Base-by-base conservation (phyloP, 2,113 vertebrate species). In the Laticauda colubrina region DNA sequence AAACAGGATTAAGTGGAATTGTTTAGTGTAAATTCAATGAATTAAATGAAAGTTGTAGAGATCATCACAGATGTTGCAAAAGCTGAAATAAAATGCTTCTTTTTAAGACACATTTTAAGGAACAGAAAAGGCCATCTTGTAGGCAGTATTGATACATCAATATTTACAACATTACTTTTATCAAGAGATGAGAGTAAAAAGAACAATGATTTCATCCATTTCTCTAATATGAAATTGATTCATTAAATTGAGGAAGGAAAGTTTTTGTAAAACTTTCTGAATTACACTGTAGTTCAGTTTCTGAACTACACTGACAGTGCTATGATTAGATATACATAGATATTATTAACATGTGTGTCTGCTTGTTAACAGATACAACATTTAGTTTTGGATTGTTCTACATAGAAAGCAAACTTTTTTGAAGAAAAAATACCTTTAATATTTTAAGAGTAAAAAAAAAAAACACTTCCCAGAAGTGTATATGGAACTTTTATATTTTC, bases 1-100 rank as follows among this genome's bases (percentile, higher is more conserved):
- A 21, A 3, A 43, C 34, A 43, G 90, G 95, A 96, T 97, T 97
- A 96, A 94, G 34, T 64, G 91, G 91, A 96, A 96, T 93, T 94
- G 89, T 93, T 96, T 96, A 92, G 94, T 0, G 29, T 96, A 97
- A 97, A 97, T 96, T 96, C 96, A 96, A 91, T 95, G 96, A 96
- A 96, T 96, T 96, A 97, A 94, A 94, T 96, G 91, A 93, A 95
- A 94, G 94, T 81, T 92, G 85, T 93, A 95, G 96, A 96, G 95
- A 94, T 94, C 89, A 97, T 97, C 96, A 95, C 85, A 88, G 94
- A 95, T 90, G 87, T 94, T 91, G n/a, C 85, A 93, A 0, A 94
- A 95, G 96, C 96, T 94, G 95, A 94, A 94, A 95, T 21, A 43
- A 92, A 96, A 95, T 90, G 89, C 87, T 95, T 51, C 94, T 91